phyloP scores from a whole-genome alignment of 23 tunicate species.

The Trididemnum clinides region DNA sequence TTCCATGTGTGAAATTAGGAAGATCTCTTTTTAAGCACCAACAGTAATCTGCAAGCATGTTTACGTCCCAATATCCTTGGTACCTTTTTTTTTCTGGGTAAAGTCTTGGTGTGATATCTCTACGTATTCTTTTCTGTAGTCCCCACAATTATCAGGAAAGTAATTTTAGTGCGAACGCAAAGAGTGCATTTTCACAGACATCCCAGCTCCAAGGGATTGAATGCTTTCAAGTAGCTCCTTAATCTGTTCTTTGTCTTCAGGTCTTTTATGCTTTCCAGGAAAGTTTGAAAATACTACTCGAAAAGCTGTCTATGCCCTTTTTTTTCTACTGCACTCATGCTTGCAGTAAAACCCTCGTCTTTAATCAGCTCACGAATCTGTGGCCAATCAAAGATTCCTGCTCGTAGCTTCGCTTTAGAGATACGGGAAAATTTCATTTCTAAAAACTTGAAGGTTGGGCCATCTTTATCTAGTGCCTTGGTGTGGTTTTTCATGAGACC shows the following conservation, averaged over 20 bases:
- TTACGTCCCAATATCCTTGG: conserved; percentile 45
- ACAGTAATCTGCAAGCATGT: conserved; percentile 44
- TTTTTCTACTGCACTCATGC: conserved; percentile 35
- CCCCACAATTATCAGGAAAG: conserved; percentile 41
- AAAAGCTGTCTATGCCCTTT: conserved; percentile 51
- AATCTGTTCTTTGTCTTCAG: conserved; percentile 20
- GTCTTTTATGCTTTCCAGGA: conserved; percentile 35
- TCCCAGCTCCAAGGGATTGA: conserved; percentile 41
- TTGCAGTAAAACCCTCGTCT: conserved; percentile 35
- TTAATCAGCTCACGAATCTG: conserved; percentile 39
- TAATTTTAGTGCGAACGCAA: conserved; percentile 37
- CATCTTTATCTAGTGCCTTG: conserved; percentile 44
- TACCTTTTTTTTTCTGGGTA: conserved; percentile 34
- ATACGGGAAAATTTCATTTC: conserved; percentile 33
- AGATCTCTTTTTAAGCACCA: conserved; percentile 45
- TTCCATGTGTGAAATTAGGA: conserved; percentile 24
- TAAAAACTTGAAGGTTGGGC: conserved; percentile 31
- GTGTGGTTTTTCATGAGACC: conserved; percentile 42
- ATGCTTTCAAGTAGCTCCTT: conserved; percentile 31
- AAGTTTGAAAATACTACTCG: conserved; percentile 34
- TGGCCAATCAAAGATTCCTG: conserved; percentile 36
- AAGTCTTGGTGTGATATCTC: conserved; percentile 45
- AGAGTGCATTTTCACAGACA: conserved; percentile 36
- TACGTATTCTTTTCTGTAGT: conserved; percentile 40
- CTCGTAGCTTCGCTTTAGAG: conserved; percentile 46